Base-by-base conservation (phyloP, 2,797 vertebrate genomes). In the Pangasius mekongensis region DNA sequence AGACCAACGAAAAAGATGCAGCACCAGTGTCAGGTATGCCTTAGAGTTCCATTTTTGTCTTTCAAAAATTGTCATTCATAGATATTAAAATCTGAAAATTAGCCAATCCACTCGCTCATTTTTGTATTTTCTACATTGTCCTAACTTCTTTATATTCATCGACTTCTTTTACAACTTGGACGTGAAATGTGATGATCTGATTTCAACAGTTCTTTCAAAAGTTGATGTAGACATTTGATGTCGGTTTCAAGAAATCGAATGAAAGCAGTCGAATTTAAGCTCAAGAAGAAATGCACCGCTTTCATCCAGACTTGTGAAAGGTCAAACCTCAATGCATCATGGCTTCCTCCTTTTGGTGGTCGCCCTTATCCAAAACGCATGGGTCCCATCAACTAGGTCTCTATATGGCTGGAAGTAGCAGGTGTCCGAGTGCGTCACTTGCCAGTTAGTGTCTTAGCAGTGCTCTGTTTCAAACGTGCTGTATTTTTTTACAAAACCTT, bases 1-100 rank as follows among this genome's bases (percentile, higher is more conserved):
- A 95, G 98, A 76, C 96, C 98, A 87, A 98, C 98, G 36, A 99
- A 99, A 95, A 99, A 98, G 92, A 96, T 99, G 95, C 98, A 97
- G 93, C 96, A 97, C 89, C 98, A 98, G 93, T 99, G 98, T 93
- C 98, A 99, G 98, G 98, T 99, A 64, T 67, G 10, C 13, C 39
- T n/a, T 30, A n/a, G 22, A 60, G 33, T 20, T 78, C n/a, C 6
- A 18, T 54, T 39, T 30, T 16, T 4, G 52, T 80, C 47, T n/a
- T 74, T 27, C 33, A 74, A 22, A 10, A 6, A 4, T 47, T 47
- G 74, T 49, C 47, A 43, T 30, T 78, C 13, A 33, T 3, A 1
- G 5, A 5, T 14, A 33, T 13, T 24, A 14, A 11, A 30, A 20
- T 77, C 49, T 7, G 13, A 73, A 36, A 76, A 76, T 14, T 7